A percentile compares a stretch with the other conserved stretches of the same genome.
These are phyloP conservation scores for Ellobium chinense DNA, from an alignment of 2,888 invertebrate genomes.

Conservation along the genomic window DNA sequence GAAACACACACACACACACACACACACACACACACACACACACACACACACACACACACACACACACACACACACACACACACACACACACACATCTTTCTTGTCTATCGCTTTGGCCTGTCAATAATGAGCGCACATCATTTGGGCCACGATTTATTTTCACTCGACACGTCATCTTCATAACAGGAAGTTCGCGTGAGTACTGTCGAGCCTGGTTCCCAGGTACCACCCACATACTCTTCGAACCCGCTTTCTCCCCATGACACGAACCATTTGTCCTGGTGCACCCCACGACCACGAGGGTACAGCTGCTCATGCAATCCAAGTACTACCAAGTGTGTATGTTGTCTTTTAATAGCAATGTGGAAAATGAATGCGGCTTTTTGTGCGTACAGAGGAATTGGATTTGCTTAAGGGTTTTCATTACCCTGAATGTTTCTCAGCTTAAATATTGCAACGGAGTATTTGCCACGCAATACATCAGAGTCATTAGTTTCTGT, in stretches of 20 bases:
- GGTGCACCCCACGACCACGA: no score
- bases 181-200: conserved; percentile 10
- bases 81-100: background rate
- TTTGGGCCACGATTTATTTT: background rate
- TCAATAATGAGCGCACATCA: background rate
- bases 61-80: background rate
- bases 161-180: conserved; percentile 4
- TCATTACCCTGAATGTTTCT: no score
- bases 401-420: no score
- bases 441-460: no score
- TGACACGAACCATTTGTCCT: no score
- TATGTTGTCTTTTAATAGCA: no score
- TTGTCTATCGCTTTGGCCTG: background rate
- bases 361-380: no score
- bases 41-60: background rate
- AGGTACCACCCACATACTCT: background rate
- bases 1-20: background rate
- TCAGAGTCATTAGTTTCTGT: no score
- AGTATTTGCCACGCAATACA: no score
- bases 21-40: background rate
- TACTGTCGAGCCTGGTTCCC: background rate
- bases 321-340: no score
- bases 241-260: background rate
- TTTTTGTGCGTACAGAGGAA: no score
- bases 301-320: no score